Evolutionary conservation across 2,888 invertebrate genomes (phyloP), one percentile per base, ranked within the genome.

Genomic region (Drosophila eohydei): DNA sequence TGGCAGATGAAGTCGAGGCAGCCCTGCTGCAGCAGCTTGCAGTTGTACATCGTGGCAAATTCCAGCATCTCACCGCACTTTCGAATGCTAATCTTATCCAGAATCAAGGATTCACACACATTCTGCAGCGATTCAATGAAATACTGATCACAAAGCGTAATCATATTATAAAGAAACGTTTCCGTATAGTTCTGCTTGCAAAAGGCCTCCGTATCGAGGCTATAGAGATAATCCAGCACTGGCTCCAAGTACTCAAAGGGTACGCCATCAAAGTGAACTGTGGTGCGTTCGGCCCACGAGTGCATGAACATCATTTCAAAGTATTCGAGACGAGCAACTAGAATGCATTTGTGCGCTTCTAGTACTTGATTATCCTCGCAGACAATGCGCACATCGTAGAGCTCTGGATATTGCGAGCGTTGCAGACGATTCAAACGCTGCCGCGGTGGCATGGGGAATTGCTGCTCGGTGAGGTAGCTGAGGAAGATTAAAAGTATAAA

Each of bases 221-320:
- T 95, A 91, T 97, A 97, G 0, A 97, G 92, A 90, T 95, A 97
- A 75, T 96, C 95, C 9, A 97, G 92, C 3, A 97, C 94, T 0
- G 95, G 95, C 66, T 94, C 92, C 74, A 97, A 90, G 50, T 92
- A 93, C 63, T 93, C 93, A 5, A 83, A 61, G 4, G 92, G 91
- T 21, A 93, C 88, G 3, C 91, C 91, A 9, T 83, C 83, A 44
- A 93, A 71, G 71, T 89, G 91, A 2, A 93, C 91, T 0, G 80
- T 81, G 5, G 83, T 81, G 3, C 83, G 89, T 71, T 92, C 92
- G 2, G 91, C 88, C 97, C 97, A 97, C 48, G 95, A 95, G 83
- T 95, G 95, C 87, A 95, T 95, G 83, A 97, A 96, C 96, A 98
- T 96, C 83, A 96, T 96, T 71, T 95, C 95, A 91, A 98, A 98